phyloP scores from a whole-genome alignment of 2,113 vertebrate species.

The Periophthalmus modestus region DNA sequence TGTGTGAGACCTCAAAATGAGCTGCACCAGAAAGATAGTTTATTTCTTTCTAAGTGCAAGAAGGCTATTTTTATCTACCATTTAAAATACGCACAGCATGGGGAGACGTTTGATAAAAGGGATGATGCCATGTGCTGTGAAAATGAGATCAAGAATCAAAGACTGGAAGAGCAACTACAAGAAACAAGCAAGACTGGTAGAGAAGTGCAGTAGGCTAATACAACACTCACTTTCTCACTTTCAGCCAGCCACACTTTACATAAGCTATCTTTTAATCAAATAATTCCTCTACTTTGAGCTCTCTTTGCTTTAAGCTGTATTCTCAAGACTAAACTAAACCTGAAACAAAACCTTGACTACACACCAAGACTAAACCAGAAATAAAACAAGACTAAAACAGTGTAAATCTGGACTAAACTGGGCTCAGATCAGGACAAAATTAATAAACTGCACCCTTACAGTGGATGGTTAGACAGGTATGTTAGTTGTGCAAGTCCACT shows the following conservation, averaged over 20 bases:
- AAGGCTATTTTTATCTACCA: conserved; percentile 48
- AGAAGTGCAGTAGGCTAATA: neutral
- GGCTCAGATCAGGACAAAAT: neutral
- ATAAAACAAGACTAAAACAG: neutral
- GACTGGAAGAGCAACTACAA: neutral
- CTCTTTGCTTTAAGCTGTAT: neutral
- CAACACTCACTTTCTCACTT: conserved; percentile 1
- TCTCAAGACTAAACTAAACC: too few species aligned
- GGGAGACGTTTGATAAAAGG: conserved; percentile 18
- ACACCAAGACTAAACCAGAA: too few species aligned
- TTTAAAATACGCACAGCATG: conserved; percentile 31
- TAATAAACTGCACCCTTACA: too few species aligned
- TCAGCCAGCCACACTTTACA: neutral
- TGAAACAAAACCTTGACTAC: too few species aligned
- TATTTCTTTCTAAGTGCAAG: conserved; percentile 7
- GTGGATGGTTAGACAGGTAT: too few species aligned
- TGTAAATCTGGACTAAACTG: too few species aligned
- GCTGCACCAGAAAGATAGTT: neutral
- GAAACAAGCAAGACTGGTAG: neutral
- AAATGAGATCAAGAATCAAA: neutral
- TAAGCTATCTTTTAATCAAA: neutral
- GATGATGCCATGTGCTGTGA: conserved; percentile 6
- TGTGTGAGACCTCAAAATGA: conserved; percentile 19
- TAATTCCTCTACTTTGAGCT: too few species aligned
- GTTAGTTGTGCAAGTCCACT: too few species aligned